Percentiles rank a stretch among this genome's conserved stretches.
phyloP scores from a whole-genome alignment of 1,140 invertebrate species.

The Ectropis grisescens region DNA sequence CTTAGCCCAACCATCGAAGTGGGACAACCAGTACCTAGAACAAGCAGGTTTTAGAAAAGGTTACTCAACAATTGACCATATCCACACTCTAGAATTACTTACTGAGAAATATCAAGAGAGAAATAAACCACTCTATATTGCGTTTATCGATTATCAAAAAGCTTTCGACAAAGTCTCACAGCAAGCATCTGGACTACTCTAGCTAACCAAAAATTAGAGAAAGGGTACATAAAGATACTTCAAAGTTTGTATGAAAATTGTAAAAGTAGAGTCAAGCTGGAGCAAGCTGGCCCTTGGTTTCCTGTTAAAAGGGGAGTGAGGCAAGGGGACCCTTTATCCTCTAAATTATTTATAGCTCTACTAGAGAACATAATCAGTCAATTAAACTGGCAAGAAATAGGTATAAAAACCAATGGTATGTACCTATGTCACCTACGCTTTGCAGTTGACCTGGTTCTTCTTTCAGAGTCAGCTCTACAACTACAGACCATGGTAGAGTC shows the following conservation, averaged over 20 bases:
- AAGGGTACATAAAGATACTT: neutral
- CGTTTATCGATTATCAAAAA: neutral
- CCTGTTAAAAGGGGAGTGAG: too few species aligned
- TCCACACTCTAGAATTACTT: neutral
- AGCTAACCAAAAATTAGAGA: neutral
- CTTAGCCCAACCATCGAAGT: neutral
- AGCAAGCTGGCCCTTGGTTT: too few species aligned
- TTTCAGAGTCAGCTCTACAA: too few species aligned
- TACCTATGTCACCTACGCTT: too few species aligned
- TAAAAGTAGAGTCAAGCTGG: too few species aligned
- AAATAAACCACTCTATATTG: neutral
- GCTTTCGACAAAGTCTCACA: neutral
- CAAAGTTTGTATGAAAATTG: neutral
- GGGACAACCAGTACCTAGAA: constrained; percentile 1
- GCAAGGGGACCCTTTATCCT: too few species aligned
- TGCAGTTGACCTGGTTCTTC: too few species aligned
- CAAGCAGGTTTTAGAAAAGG: neutral
- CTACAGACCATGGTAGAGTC: too few species aligned
- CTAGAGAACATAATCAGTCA: too few species aligned
- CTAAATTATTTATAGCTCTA: too few species aligned
- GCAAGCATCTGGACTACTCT: neutral
- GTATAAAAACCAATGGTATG: too few species aligned
- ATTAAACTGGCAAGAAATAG: too few species aligned
- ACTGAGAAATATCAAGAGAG: neutral
- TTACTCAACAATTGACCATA: neutral